A percentile compares a stretch with the other conserved stretches of the same genome.
Conservation (phyloP, 2,113 vertebrate species). For the Amblyopsis rosae region DNA sequence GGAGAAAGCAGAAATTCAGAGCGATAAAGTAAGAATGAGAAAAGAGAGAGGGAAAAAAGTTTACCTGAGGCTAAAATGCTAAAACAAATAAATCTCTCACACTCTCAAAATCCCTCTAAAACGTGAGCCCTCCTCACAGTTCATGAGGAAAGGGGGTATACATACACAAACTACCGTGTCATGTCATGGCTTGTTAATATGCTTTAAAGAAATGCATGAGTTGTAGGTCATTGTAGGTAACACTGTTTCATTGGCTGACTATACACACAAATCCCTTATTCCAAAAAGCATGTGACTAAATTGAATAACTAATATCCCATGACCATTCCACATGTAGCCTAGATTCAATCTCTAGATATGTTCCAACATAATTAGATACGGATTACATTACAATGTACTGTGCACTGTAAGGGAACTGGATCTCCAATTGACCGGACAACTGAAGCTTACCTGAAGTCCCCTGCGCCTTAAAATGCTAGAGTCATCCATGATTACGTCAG, state of each 20-base stretch:
- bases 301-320: too few relatives aligned
- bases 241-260: too few relatives aligned
- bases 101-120: neutral
- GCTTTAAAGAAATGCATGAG: too few relatives aligned
- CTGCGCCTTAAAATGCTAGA: conserved; percentile 78
- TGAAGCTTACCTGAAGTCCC: conserved; percentile 75
- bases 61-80: conserved; percentile 21
- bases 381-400: conserved; percentile 5
- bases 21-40: neutral
- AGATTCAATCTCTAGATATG: too few relatives aligned
- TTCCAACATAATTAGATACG: neutral
- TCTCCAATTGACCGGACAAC: neutral
- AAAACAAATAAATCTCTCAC: conserved; percentile 1
- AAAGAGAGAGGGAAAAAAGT: neutral
- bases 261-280: too few relatives aligned
- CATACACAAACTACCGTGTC: too few relatives aligned
- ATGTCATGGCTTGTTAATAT: too few relatives aligned
- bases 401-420: neutral
- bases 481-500: conserved; percentile 71
- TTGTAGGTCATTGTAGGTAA: too few relatives aligned
- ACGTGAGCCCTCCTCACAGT: too few relatives aligned
- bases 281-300: too few relatives aligned
- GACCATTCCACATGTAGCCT: too few relatives aligned
- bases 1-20: neutral
- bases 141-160: too few relatives aligned